Evolutionary conservation across 2,797 vertebrate genomes (phyloP).

Genomic region (Buceros bicornis): DNA sequence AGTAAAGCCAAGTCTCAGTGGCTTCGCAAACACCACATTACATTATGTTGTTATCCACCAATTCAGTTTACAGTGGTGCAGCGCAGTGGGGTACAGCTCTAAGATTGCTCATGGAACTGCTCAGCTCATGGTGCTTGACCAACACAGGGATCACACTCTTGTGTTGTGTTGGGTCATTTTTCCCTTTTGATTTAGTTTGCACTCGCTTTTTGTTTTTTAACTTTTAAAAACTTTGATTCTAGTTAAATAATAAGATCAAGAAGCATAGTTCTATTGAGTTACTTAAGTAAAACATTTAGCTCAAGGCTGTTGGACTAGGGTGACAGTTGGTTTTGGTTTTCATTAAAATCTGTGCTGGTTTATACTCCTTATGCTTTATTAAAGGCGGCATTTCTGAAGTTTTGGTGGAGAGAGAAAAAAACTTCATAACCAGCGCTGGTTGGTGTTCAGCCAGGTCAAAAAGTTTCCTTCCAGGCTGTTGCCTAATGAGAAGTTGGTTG

Average conservation of each 20-base stretch:
- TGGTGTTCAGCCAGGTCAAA: not conserved
- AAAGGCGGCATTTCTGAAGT: not conserved
- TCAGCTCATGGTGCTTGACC: not conserved
- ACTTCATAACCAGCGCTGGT: not conserved
- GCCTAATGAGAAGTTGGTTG: not conserved
- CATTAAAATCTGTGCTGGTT: not conserved
- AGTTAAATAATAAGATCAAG: not conserved
- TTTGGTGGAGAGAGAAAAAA: not conserved
- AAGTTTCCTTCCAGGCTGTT: not conserved
- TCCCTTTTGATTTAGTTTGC: not conserved
- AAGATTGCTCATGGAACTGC: not conserved
- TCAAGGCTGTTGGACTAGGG: not conserved
- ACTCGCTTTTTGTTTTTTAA: not conserved
- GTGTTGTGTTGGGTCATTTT: not conserved
- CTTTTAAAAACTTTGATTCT: not conserved
- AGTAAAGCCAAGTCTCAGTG: not conserved
- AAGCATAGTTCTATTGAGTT: not conserved
- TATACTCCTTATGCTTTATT: not conserved
- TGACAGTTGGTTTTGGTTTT: not conserved
- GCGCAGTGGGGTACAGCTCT: not conserved
- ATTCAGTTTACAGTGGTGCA: not conserved
- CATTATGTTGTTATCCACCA: not conserved
- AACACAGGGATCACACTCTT: not conserved
- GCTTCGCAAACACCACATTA: not conserved
- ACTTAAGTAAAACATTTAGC: not conserved